phyloP scores from a whole-genome alignment of 1,140 invertebrate genomes.

The Drosophila tristis region DNA sequence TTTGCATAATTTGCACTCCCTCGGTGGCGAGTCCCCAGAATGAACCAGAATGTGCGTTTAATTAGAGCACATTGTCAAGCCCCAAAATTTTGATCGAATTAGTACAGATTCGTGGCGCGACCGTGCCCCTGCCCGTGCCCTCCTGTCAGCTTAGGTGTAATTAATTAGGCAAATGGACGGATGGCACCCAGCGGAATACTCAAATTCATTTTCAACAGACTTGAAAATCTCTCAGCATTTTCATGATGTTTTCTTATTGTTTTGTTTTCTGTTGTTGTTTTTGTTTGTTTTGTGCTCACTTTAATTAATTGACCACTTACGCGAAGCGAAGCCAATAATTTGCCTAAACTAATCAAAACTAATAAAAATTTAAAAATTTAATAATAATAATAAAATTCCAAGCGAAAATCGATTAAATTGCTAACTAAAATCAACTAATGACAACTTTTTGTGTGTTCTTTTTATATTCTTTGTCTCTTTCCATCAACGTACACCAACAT shows the following conservation, averaged over 20 bases:
- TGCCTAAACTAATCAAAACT: slow-evolving; percentile 31
- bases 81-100: slow-evolving; percentile 6
- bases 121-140: no score
- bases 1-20: slow-evolving; percentile 46
- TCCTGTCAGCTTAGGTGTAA: no score
- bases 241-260: no score
- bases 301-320: slow-evolving; percentile 20
- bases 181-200: no score
- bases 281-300: background rate
- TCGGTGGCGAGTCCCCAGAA: background rate
- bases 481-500: slow-evolving; percentile 61
- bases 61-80: slow-evolving; percentile 31
- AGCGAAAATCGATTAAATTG: slow-evolving; percentile 56
- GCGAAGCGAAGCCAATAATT: slow-evolving; percentile 16
- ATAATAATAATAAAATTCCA: slow-evolving; percentile 15
- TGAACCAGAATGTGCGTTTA: slow-evolving; percentile 16
- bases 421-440: slow-evolving; percentile 69
- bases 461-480: slow-evolving; percentile 81
- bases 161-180: no score
- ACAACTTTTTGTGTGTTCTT: slow-evolving; percentile 73
- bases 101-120: background rate
- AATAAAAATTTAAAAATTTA: slow-evolving; percentile 1
- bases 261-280: no score
- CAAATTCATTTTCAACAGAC: no score
- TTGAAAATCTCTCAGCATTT: no score